Evolutionary conservation across 64 coral and sea anemone genomes (phyloP), one percentile per base, ranked within the genome.

Genomic region (Platygyra sinensis): DNA sequence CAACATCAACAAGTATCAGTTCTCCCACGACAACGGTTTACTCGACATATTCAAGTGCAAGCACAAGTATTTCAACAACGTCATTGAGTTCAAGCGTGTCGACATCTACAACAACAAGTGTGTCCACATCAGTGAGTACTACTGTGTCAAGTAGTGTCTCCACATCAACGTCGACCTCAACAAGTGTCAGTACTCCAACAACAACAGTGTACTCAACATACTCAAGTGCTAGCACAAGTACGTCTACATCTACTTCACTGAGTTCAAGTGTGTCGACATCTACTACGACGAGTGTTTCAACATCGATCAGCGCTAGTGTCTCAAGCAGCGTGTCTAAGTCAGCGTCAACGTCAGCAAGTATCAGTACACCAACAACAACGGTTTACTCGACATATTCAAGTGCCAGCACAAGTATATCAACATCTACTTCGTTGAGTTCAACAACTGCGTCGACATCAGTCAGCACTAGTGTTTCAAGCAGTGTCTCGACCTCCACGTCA

Each of bases 181-280:
- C 69, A 29, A 72, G 39, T 32, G 77, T 87, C 19, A 87, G 82
- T 16, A 77, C 82, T 25, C 72, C 89, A 83, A 95, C 93, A 39
- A 96, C 73, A 20, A 87, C 74, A 25, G 62, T 80, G 1, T 80
- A 39, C 13, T 20, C 80, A 8, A 52, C 87, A 24, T 25, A 60
- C 20, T 81, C 87, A 30, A 88, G 65, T 30, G 61, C 69, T 0
- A 87, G 82, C 27, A 81, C 78, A 90, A 89, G 60, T 10, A 42
- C 74, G 29, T 38, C 79, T 19, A 79, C 87, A 9, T 67, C 75
- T 0, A 12, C 38, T 2, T 77, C 74, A 0, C 51, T 52, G 19
- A 78, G 59, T 30, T 79, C 36, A 19, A 39, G 72, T 9, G 52
- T 72, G 4, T 64, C 89, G 0, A 80, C 89, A 14, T 61, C 69